Evolutionary conservation across 2,888 invertebrate species (phyloP).

Genomic region (Xiphydria camelus): DNA sequence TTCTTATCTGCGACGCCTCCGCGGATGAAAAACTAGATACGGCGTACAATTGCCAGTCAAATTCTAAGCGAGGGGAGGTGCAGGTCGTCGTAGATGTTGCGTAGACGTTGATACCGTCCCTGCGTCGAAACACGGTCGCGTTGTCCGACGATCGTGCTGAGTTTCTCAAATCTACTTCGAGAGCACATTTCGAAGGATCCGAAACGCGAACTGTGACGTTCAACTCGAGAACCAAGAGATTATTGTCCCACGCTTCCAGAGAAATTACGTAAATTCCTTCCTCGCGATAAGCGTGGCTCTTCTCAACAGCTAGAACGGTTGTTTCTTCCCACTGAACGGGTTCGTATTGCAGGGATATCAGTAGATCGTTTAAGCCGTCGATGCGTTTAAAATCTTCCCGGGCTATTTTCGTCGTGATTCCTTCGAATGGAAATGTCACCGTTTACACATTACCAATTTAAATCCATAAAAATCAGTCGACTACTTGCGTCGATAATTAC

Average conservation of each 20-base stretch:
- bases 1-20: neutral
- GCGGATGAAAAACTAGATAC: slow-evolving; percentile 6
- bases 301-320: neutral
- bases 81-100: slow-evolving; percentile 5
- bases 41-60: slow-evolving; percentile 10
- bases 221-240: slow-evolving; percentile 1
- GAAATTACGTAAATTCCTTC: slow-evolving; percentile 10
- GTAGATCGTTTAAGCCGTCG: slow-evolving; percentile 5
- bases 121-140: slow-evolving; percentile 7
- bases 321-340: slow-evolving; percentile 1
- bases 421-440: too few relatives aligned
- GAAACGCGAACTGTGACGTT: slow-evolving; percentile 4
- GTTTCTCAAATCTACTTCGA: slow-evolving; percentile 4
- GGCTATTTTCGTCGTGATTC: neutral
- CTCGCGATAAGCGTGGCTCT: slow-evolving; percentile 3
- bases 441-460: too few relatives aligned
- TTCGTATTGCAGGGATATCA: slow-evolving; percentile 7
- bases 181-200: neutral
- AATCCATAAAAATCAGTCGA: too few relatives aligned
- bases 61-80: slow-evolving; percentile 8
- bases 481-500: too few relatives aligned
- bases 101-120: slow-evolving; percentile 6
- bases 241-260: slow-evolving; percentile 4
- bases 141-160: slow-evolving; percentile 5
- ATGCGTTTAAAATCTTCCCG: slow-evolving; percentile 5